phyloP scores from a whole-genome alignment of 2,888 invertebrate species.

The Nomada hirtipes region DNA sequence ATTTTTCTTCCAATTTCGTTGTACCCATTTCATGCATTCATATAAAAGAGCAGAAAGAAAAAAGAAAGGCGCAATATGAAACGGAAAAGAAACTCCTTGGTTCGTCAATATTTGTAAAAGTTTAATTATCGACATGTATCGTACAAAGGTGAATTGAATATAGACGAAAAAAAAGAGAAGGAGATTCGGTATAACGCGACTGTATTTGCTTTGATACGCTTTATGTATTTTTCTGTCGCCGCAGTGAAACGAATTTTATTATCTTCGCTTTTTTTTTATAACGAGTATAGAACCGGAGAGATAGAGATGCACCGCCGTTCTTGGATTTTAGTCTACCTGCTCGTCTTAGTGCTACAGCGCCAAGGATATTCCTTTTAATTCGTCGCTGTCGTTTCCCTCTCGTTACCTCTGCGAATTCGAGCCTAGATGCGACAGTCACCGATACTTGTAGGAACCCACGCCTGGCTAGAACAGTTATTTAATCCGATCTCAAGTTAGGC shows the following conservation, averaged over 20 bases:
- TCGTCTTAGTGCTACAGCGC: background rate
- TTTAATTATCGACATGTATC: slow-evolving; percentile 3
- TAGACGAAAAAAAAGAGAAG: background rate
- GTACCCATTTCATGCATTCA: no score
- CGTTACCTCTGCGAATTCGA: slow-evolving; percentile 1
- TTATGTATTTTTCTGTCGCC: background rate
- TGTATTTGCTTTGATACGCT: background rate
- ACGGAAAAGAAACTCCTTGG: background rate
- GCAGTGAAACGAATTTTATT: background rate
- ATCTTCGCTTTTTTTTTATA: background rate
- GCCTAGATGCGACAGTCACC: background rate
- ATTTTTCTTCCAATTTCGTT: background rate
- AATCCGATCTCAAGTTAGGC: slow-evolving; percentile 21
- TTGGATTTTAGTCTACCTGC: background rate
- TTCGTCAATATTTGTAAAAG: slow-evolving; percentile 15
- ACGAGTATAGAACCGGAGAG: slow-evolving; percentile 1
- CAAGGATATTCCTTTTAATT: background rate
- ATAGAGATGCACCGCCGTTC: background rate
- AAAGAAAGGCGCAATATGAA: background rate
- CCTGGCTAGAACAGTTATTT: slow-evolving; percentile 29
- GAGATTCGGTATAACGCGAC: background rate
- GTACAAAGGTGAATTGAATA: background rate
- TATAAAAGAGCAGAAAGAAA: background rate
- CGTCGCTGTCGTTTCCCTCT: background rate
- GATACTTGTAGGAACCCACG: slow-evolving; percentile 31